Evolutionary conservation across 2,113 vertebrate genomes (phyloP), one percentile per base, ranked within the genome.

Genomic region (Pipra filicauda): DNA sequence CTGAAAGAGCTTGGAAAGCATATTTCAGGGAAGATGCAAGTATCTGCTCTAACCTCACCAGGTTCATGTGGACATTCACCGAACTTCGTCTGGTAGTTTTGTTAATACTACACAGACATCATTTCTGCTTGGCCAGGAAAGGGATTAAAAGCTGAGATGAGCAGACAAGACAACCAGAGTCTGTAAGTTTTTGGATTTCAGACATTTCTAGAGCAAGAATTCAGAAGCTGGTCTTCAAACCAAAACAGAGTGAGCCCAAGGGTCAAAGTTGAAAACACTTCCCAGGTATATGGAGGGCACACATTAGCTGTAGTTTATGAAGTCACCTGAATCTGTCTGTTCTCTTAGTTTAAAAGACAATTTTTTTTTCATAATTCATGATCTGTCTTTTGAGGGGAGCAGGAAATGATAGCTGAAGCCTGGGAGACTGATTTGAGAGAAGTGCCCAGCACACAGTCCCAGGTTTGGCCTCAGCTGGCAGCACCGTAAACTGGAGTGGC

Each of bases 81-180:
- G 46, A 65, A 37, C 10, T 48, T 82, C 11, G 30, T 43, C 23
- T 75, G 49, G 17, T 67, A 6, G 2, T 65, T 85, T 64, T 35
- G 7, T 31, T 44, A 46, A 39, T 39, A 57, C 12, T 49, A 27
- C 27, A 46, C 0, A 0, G 66, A 31, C 27, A 65, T 14, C 0
- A 33, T 44, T 85, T 81, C 77, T 93, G 39, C 17, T 37, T 79
- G 74, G 57, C 81, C 43, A 89, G 44, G 24, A 88, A 88, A 61
- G 9, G 55, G 19, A 70, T 51, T 70, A 66, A 87, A 89, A 80
- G 26, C 24, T 66, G 46, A 10, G 11, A 5, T 44, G 17, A 85
- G 49, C 9, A 82, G 20, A 35, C 7, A 80, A 61, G 20, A 52
- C 70, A 85, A 61, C 28, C 0, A 0, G 52, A 75, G 31, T 21